Conservation (phyloP, 1,140 invertebrate genomes). For the Venustaconcha ellipsiformis region DNA sequence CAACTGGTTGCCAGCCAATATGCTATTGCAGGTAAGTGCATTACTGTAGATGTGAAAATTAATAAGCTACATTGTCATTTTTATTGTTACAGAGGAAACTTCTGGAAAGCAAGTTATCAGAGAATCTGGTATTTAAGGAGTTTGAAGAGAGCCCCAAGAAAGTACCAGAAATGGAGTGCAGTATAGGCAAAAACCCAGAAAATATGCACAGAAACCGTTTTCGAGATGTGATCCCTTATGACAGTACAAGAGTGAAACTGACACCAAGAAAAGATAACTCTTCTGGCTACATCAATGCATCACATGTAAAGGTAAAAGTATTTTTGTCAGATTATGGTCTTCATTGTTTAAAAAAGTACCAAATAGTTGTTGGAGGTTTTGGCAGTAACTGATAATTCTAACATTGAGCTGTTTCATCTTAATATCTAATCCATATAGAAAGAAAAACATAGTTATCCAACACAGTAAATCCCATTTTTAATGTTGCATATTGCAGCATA, state of each 20-base stretch:
- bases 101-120: slow-evolving; percentile 83
- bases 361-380: no score
- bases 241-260: slow-evolving; percentile 85
- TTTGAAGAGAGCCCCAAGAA: slow-evolving; percentile 89
- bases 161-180: slow-evolving; percentile 77
- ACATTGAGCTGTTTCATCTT: no score
- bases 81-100: slow-evolving; percentile 79
- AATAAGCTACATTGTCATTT: neutral
- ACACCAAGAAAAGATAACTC: slow-evolving; percentile 82
- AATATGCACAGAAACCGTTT: slow-evolving; percentile 71
- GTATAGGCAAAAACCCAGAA: slow-evolving; percentile 75
- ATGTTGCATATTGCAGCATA: no score
- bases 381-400: no score
- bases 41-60: no score
- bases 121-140: slow-evolving; percentile 85
- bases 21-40: no score
- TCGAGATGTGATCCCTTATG: slow-evolving; percentile 87
- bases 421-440: no score
- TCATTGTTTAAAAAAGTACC: no score
- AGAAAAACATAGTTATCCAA: no score
- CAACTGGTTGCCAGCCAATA: no score
- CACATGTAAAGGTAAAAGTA: slow-evolving; percentile 80
- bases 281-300: slow-evolving; percentile 91
- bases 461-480: no score
- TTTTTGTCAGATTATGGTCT: no score